Evolutionary conservation across 2,888 invertebrate species (phyloP).

Genomic region (Meteorus cinctellus): DNA sequence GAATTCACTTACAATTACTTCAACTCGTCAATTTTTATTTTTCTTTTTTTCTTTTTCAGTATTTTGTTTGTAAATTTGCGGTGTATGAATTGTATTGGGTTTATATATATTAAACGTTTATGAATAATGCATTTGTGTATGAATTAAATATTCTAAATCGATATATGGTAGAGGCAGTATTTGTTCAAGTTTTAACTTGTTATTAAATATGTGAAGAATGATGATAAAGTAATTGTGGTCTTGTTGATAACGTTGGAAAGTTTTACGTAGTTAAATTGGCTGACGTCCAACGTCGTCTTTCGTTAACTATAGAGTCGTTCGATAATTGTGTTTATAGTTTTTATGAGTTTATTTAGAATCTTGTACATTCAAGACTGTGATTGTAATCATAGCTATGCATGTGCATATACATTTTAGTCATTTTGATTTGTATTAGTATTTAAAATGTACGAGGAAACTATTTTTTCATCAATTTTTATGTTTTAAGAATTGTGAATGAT

Average conservation of each 20-base stretch:
- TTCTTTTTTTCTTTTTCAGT: background rate
- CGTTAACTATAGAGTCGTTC: constrained; percentile 8
- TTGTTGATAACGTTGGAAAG: constrained; percentile 10
- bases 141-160: background rate
- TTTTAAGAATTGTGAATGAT: too few species aligned
- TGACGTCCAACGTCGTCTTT: background rate
- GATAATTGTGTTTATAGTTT: background rate
- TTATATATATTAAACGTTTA: background rate
- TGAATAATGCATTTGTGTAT: too few species aligned
- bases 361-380: background rate
- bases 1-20: background rate
- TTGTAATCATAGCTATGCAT: background rate
- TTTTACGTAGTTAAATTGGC: background rate
- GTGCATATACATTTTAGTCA: background rate
- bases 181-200: constrained; percentile 5
- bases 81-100: background rate
- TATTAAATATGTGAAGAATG: background rate
- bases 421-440: background rate
- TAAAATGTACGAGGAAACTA: background rate
- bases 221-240: constrained; percentile 15
- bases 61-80: background rate
- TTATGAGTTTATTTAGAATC: background rate
- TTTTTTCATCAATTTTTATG: too few species aligned
- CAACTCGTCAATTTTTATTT: background rate
- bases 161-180: background rate